These are phyloP conservation scores for Esox lucius DNA, from an alignment of 2,797 vertebrate genomes.

Conservation along the genomic window DNA sequence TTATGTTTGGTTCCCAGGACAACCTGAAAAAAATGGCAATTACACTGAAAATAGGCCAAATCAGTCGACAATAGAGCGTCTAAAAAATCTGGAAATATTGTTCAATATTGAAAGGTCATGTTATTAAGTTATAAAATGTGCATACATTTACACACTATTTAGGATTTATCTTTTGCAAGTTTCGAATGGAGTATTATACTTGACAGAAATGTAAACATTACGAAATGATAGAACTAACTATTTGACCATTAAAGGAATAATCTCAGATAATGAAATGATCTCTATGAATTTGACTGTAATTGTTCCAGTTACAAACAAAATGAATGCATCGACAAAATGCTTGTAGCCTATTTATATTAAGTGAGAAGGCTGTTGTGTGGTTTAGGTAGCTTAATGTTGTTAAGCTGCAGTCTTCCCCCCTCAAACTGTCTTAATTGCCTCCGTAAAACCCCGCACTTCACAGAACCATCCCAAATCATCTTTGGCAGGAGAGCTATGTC, in stretches of 20 bases:
- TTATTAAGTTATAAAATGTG: not conserved
- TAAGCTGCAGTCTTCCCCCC: slow-evolving; percentile 87
- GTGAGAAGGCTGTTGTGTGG: slow-evolving; percentile 84
- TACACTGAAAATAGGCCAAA: not conserved
- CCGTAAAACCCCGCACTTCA: slow-evolving; percentile 61
- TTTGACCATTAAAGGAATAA: not conserved
- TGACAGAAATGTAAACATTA: not conserved
- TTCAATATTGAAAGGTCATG: too few species aligned
- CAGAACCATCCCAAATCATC: not conserved
- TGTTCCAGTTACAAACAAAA: not conserved
- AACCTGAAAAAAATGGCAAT: not conserved
- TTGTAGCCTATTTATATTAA: slow-evolving; percentile 28
- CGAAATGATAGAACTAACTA: not conserved
- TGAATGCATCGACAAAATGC: not conserved
- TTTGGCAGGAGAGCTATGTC: not conserved
- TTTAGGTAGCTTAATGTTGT: slow-evolving; percentile 99
- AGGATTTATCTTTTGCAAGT: not conserved
- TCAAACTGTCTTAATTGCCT: slow-evolving; percentile 98
- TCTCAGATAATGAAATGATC: not conserved
- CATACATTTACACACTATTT: not conserved
- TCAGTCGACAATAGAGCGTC: not conserved
- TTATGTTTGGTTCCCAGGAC: not conserved
- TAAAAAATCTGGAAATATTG: too few species aligned
- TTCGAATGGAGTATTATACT: not conserved
- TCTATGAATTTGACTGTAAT: not conserved